Percentiles rank a stretch among this genome's conserved stretches.
These are phyloP conservation scores for Enhydra lutris DNA, from an alignment of 2,113 vertebrate genomes.

Conservation along the genomic window DNA sequence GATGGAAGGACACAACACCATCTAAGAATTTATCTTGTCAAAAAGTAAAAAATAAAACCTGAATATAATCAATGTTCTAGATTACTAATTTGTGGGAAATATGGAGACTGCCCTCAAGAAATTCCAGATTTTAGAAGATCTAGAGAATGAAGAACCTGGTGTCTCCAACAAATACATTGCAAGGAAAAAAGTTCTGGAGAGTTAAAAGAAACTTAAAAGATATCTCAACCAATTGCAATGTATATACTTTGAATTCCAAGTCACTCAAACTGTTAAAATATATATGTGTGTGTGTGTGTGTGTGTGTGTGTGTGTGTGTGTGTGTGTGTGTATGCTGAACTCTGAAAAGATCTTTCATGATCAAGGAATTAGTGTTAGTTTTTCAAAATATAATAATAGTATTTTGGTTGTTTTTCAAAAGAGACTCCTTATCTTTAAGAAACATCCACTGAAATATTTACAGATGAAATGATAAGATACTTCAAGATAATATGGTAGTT, in stretches of 20 bases:
- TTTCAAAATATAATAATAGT: not conserved
- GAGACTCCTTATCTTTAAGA: not conserved
- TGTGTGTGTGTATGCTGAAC: not conserved
- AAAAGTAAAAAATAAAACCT: not conserved
- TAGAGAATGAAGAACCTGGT: not conserved
- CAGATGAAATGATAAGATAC: not conserved
- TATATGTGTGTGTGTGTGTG: too few relatives aligned
- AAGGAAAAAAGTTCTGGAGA: not conserved
- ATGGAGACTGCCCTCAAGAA: not conserved
- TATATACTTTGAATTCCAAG: not conserved
- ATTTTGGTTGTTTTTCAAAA: not conserved
- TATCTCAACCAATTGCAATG: not conserved
- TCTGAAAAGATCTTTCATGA: not conserved
- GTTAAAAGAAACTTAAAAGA: not conserved
- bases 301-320: too few relatives aligned
- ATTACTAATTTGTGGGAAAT: not conserved
- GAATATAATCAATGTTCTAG: not conserved
- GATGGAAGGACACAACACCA: not conserved
- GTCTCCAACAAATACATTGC: not conserved
- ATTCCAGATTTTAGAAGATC: constrained; percentile 15
- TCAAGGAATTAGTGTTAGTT: not conserved
- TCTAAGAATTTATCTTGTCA: not conserved
- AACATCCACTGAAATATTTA: not conserved
- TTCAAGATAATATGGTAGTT: not conserved
- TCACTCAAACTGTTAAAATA: not conserved